Evolutionary conservation across 2,113 vertebrate species (phyloP).

Genomic region (Sylvia atricapilla): DNA sequence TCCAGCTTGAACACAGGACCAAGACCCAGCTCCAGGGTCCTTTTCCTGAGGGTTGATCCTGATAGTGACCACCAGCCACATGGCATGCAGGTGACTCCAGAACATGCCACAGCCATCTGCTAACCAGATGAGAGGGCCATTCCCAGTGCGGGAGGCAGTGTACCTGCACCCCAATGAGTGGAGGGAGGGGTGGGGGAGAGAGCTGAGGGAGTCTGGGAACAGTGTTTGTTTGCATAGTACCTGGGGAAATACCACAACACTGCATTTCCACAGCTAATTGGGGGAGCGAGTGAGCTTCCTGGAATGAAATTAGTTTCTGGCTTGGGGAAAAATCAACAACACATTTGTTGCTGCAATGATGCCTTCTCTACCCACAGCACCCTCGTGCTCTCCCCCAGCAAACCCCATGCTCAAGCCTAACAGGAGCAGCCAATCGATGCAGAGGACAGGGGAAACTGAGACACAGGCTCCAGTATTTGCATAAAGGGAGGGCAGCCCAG

Average conservation of each 20-base stretch:
- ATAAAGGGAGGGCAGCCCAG: background rate
- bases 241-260: background rate
- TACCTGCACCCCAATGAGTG: fast-evolving
- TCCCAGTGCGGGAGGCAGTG: fast-evolving
- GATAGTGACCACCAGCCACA: background rate
- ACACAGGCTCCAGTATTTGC: fast-evolving
- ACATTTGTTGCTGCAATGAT: background rate
- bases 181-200: fast-evolving
- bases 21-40: background rate
- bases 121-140: background rate
- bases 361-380: background rate
- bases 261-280: background rate
- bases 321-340: background rate
- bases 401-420: background rate
- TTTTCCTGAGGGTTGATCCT: background rate
- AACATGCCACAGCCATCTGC: background rate
- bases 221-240: fast-evolving
- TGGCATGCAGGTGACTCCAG: fast-evolving
- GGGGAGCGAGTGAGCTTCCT: fast-evolving
- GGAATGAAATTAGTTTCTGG: background rate
- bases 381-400: fast-evolving
- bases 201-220: background rate
- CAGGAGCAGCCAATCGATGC: fast-evolving
- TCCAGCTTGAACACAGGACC: background rate
- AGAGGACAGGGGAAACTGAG: background rate